Evolutionary conservation across 92 coral and sea anemone species (phyloP).

Genomic region (Porites evermanni): DNA sequence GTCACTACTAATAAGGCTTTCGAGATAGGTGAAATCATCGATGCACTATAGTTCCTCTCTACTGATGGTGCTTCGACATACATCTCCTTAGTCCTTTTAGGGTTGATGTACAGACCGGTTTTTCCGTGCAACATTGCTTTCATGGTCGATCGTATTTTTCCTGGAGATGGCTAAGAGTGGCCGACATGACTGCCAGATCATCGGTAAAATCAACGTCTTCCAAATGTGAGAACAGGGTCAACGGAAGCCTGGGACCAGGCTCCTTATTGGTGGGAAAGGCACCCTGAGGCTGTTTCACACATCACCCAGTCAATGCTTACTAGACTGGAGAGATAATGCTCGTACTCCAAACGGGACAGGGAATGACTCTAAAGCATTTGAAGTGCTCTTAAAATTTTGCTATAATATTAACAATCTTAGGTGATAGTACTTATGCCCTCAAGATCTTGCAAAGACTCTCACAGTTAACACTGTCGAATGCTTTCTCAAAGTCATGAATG

Average conservation of each 20-base stretch:
- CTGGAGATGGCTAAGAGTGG: slow-evolving; percentile 11
- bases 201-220: slow-evolving; percentile 27
- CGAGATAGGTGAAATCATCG: slow-evolving; percentile 11
- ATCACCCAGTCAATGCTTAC: slow-evolving; percentile 17
- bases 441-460: not conserved
- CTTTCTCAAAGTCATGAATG: not conserved
- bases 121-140: slow-evolving; percentile 1
- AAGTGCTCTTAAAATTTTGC: not conserved
- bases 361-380: not conserved
- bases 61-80: not conserved
- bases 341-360: not conserved
- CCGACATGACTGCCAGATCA: slow-evolving; percentile 3
- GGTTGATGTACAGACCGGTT: slow-evolving; percentile 27
- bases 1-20: too few relatives aligned
- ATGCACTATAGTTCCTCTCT: not conserved
- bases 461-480: not conserved
- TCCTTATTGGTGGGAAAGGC: not conserved
- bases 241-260: not conserved
- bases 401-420: not conserved
- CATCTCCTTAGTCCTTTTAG: slow-evolving; percentile 1
- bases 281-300: slow-evolving; percentile 13
- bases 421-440: not conserved
- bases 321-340: slow-evolving; percentile 29
- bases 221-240: slow-evolving; percentile 13
- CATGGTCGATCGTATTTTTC: too few relatives aligned